Percentiles rank a stretch among this genome's conserved stretches.
These are phyloP conservation scores for Ursus arctos DNA, from an alignment of 2,113 vertebrate genomes.

Conservation along the genomic window DNA sequence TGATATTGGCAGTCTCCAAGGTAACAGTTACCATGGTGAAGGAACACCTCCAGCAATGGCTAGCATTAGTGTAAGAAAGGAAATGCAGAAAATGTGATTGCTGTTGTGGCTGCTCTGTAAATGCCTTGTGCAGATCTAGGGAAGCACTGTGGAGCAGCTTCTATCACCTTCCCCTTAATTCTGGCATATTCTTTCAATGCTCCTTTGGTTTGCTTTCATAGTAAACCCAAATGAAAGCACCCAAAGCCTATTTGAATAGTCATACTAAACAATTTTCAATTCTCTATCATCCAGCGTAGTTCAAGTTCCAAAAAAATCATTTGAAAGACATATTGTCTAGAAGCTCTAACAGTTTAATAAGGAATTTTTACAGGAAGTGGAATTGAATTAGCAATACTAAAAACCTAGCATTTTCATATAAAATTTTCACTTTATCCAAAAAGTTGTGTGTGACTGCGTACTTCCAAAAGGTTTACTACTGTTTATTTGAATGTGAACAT, in stretches of 20 bases:
- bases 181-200: background rate
- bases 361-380: background rate
- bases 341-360: background rate
- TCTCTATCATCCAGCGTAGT: background rate
- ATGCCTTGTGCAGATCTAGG: background rate
- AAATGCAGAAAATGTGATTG: background rate
- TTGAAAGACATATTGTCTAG: background rate
- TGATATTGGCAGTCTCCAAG: background rate
- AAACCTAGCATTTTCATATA: background rate
- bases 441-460: background rate
- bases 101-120: background rate
- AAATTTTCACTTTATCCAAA: background rate
- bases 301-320: conserved; percentile 14
- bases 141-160: background rate
- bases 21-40: conserved; percentile 56
- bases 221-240: background rate
- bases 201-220: background rate
- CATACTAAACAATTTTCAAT: background rate
- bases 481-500: background rate
- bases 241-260: background rate
- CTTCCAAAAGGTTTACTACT: background rate
- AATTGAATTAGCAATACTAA: background rate
- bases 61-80: background rate
- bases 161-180: background rate
- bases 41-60: background rate